Base-by-base conservation (phyloP, 2,888 invertebrate genomes). In the Cataglyphis cursor region DNA sequence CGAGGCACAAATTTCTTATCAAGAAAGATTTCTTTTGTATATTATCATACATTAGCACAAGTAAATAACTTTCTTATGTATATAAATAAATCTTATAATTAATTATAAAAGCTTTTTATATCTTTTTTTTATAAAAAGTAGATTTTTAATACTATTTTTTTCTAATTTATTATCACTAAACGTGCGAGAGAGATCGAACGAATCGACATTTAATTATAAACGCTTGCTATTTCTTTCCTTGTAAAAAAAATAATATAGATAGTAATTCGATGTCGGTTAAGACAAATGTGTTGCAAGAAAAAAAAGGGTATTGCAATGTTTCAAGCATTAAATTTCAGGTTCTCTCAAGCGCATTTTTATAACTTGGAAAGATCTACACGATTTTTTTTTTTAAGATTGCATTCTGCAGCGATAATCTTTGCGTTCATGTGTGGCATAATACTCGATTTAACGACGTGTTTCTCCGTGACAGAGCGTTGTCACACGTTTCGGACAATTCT, bases 381-480 rank as follows among this genome's bases (percentile, higher is more conserved):
- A 18, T 59, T 10, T 24, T 59, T 18, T 41, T 61, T 31, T 74
- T 41, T n/a, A 44, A 9, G 8, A 21, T 2, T 5, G 15, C 28
- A 64, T 21, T 4, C 31, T 31, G 44, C 48, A 24, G 31, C 44
- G 5, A 31, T n/a, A 10, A 41, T 38, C 15, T 74, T 74, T 41
- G 74, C 28, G 31, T 21, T n/a, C 66, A 28, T 38, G 5, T 12
- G 35, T 18, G 12, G 18, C 62, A 10, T 59, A 59, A 70, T 70
- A 80, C 72, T 44, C 8, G 24, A 44, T 12, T 12, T n/a, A 21
- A 35, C 72, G 59, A 78, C n/a, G 31, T 21, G 59, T 80, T 21
- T 21, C 31, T 31, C 66, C 61, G 54, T 48, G 65, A 86, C 80
- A 75, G 78, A 83, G 57, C 72, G 66, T 85, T 83, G 78, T 78